phyloP scores from a whole-genome alignment of 2,797 vertebrate species.

The Pangasius krempfi region DNA sequence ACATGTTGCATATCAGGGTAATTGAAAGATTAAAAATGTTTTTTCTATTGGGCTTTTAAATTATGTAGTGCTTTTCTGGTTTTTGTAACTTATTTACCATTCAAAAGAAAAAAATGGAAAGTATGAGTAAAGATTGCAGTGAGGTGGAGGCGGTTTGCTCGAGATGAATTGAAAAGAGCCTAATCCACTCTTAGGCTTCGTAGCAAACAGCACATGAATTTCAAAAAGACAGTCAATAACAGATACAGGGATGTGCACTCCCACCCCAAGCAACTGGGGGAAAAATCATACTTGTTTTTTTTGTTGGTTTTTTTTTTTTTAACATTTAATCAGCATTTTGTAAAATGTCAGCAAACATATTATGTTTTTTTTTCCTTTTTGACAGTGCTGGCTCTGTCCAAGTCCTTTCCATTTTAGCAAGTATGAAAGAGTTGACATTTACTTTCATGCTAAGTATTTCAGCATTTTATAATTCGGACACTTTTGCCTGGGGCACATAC shows the following conservation, averaged over 20 bases:
- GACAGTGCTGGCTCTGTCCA: background rate
- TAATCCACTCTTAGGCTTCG: conserved; percentile 28
- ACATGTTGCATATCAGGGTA: background rate
- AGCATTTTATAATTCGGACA: conserved; percentile 23
- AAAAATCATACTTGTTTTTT: background rate
- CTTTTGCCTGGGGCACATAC: conserved; percentile 10
- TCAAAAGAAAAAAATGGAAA: conserved; percentile 60
- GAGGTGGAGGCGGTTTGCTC: conserved; percentile 34
- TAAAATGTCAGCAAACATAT: conserved; percentile 42
- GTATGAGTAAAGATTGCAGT: conserved; percentile 46
- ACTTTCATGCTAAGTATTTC: conserved; percentile 40
- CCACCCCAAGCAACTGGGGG: conserved; percentile 1
- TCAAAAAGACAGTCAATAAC: conserved; percentile 45
- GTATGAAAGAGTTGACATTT: conserved; percentile 39
- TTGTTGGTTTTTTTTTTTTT: background rate
- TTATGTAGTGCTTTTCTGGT: conserved; percentile 30
- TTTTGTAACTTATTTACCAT: conserved; percentile 13
- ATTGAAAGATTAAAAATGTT: background rate
- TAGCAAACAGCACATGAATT: conserved; percentile 42
- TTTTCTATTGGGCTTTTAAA: background rate
- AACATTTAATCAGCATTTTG: conserved; percentile 43
- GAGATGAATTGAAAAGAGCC: conserved; percentile 59
- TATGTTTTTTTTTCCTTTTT: background rate
- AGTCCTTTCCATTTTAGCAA: conserved; percentile 21
- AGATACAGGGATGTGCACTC: conserved; percentile 28